These are phyloP conservation scores for Phrynocephalus forsythii DNA, from an alignment of 2,797 vertebrate genomes.

Conservation along the genomic window DNA sequence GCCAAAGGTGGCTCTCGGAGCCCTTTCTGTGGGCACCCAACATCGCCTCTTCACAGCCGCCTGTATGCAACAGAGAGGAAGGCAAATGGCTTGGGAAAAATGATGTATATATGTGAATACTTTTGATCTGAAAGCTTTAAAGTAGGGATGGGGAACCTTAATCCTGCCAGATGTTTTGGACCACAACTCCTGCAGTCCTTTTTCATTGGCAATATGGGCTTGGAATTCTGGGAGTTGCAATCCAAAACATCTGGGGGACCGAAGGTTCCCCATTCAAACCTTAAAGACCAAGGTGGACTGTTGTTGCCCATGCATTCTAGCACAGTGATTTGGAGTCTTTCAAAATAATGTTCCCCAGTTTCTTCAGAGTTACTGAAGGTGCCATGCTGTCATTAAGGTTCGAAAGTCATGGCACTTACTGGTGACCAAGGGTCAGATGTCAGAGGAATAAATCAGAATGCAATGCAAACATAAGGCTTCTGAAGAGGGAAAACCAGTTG, in stretches of 20 bases:
- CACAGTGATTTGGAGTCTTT: neutral
- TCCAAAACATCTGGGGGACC: too few species aligned
- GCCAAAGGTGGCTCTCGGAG: too few species aligned
- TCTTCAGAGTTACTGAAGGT: neutral
- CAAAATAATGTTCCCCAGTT: neutral
- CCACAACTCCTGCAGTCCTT: too few species aligned
- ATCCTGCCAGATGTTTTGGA: too few species aligned
- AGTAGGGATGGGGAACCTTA: too few species aligned
- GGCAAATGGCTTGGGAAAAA: neutral
- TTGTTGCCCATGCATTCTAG: neutral
- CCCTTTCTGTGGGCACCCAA: too few species aligned
- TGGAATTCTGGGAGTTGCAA: too few species aligned
- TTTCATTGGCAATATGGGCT: too few species aligned
- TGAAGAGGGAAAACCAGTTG: neutral
- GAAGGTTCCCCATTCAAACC: too few species aligned
- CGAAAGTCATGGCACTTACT: neutral
- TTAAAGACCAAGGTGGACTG: neutral
- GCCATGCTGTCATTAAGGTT: neutral
- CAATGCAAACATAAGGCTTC: neutral
- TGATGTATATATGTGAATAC: neutral
- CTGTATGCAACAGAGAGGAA: too few species aligned
- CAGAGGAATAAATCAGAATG: neutral
- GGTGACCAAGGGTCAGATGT: neutral
- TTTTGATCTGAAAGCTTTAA: neutral
- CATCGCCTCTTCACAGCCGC: too few species aligned